Evolutionary conservation across 2,113 vertebrate species (phyloP).

Genomic region (Saccopteryx leptura): DNA sequence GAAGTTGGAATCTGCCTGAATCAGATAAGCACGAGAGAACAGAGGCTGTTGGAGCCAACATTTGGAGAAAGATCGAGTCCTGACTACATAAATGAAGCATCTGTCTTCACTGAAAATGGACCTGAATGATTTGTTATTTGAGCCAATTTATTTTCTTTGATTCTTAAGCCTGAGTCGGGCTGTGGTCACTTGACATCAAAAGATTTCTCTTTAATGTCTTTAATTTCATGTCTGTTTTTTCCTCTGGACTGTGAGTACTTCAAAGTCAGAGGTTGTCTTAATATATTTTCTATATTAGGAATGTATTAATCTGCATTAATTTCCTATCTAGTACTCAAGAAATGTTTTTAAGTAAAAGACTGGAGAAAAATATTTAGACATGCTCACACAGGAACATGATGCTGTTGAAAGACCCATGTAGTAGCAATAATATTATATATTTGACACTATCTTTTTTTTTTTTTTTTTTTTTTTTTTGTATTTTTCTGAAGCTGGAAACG

Average conservation of each 20-base stretch:
- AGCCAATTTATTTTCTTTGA: neutral
- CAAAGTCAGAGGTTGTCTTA: neutral
- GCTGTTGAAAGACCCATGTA: neutral
- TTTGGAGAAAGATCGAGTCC: neutral
- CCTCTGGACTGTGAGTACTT: neutral
- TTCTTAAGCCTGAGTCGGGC: neutral
- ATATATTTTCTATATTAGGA: neutral
- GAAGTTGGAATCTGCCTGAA: neutral
- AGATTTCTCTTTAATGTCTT: neutral
- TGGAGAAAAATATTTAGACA: neutral
- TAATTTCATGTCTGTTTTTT: neutral
- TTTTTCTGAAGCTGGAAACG: no score
- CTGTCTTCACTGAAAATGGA: neutral
- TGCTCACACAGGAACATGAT: neutral
- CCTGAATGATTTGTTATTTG: neutral
- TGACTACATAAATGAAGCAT: neutral
- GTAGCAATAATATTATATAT: neutral
- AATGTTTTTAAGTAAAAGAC: constrained; percentile 2
- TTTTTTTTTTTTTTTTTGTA: neutral
- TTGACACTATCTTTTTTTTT: neutral
- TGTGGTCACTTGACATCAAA: neutral
- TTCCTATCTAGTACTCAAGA: neutral
- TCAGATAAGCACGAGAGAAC: neutral
- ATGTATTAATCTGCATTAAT: neutral
- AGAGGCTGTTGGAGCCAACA: neutral